Evolutionary conservation across 2,888 invertebrate genomes (phyloP).

Genomic region (Cremastobaeus sp.): DNA sequence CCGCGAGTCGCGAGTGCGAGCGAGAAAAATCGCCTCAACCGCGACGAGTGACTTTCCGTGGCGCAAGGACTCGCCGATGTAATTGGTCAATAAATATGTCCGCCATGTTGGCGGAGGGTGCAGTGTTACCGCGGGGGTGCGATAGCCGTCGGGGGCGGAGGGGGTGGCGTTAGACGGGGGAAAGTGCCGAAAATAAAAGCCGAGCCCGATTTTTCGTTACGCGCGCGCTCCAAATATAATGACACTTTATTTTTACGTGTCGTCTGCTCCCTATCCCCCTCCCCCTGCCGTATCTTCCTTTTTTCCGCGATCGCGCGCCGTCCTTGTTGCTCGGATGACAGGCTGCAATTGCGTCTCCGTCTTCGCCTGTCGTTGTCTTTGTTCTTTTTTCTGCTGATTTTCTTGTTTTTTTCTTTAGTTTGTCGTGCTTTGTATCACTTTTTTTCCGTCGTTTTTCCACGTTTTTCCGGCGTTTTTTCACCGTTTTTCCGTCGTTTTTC

Average conservation of each 20-base stretch:
- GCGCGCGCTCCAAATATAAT: constrained; percentile 70
- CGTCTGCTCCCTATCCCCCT: constrained; percentile 65
- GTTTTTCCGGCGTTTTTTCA: too few species aligned
- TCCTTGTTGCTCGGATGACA: not conserved
- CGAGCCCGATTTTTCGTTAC: constrained; percentile 27
- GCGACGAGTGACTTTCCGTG: not conserved
- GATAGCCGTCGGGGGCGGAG: constrained; percentile 6
- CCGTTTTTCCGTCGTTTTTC: too few species aligned
- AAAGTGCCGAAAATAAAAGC: constrained; percentile 31
- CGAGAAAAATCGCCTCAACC: constrained; percentile 2
- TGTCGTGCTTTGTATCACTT: too few species aligned
- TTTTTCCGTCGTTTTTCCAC: too few species aligned
- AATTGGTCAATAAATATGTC: constrained; percentile 72
- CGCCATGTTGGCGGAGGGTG: constrained; percentile 77
- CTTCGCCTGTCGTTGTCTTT: too few species aligned
- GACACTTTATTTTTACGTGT: constrained; percentile 74
- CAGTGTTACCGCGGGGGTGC: constrained; percentile 64
- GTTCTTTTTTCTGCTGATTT: too few species aligned
- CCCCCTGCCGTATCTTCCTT: not conserved
- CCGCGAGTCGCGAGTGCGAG: not conserved
- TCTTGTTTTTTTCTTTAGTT: too few species aligned
- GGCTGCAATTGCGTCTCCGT: too few species aligned
- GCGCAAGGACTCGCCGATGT: constrained; percentile 41
- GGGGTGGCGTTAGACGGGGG: constrained; percentile 12
- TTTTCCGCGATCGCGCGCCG: not conserved